phyloP scores from a whole-genome alignment of 2,113 vertebrate species.

The Nothobranchius kuhntae region DNA sequence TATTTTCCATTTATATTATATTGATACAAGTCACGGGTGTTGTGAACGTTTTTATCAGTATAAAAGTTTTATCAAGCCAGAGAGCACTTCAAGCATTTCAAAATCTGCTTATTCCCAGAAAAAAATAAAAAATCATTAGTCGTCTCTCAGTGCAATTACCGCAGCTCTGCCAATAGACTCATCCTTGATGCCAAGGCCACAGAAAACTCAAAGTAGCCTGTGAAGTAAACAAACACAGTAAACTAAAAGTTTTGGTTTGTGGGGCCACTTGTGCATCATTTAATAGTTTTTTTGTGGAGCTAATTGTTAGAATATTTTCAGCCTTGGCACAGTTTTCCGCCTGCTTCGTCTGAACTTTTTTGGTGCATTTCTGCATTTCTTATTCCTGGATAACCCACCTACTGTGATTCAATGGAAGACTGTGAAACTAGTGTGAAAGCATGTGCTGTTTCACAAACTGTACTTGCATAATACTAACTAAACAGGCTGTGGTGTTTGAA shows the following conservation, averaged over 20 bases:
- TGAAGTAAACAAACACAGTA: not conserved
- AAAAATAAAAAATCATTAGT: constrained; percentile 2
- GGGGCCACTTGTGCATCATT: not conserved
- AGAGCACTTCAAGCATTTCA: constrained; percentile 22
- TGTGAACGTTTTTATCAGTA: constrained; percentile 10
- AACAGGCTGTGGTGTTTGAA: not conserved
- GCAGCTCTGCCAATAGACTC: constrained; percentile 10
- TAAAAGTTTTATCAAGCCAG: constrained; percentile 9
- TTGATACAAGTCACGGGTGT: constrained; percentile 18
- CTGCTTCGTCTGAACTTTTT: not conserved
- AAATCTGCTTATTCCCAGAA: constrained; percentile 14
- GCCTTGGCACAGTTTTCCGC: not conserved
- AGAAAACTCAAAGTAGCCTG: constrained; percentile 9
- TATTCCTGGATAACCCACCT: not conserved
- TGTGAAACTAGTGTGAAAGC: not conserved
- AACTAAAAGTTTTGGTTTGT: not conserved
- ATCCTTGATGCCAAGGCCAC: not conserved
- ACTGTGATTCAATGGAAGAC: not conserved
- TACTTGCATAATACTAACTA: not conserved
- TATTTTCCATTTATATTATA: constrained; percentile 30
- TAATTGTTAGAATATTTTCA: constrained; percentile 1
- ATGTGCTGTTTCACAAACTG: not conserved
- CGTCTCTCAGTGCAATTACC: constrained; percentile 9
- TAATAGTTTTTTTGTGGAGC: not conserved
- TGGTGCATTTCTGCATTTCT: not conserved